Conservation (phyloP, 1,140 invertebrate genomes). For the Eufriesea mexicana region DNA sequence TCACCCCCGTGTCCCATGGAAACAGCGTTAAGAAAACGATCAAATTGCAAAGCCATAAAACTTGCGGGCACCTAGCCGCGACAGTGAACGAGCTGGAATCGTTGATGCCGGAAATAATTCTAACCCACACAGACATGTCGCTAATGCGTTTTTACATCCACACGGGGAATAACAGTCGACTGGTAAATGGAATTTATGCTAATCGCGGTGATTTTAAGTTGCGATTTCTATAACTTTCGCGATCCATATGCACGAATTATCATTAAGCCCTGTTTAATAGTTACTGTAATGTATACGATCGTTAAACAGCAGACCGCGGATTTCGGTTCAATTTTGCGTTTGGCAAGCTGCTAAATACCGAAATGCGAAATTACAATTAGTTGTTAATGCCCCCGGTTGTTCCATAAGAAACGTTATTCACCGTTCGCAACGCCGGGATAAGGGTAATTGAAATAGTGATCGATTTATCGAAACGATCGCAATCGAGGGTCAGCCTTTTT, state of each 20-base stretch:
- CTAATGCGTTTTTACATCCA: not conserved
- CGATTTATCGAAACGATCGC: conserved; percentile 6
- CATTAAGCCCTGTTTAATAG: conserved; percentile 36
- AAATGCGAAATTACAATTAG: conserved; percentile 39
- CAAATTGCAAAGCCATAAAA: conserved; percentile 22
- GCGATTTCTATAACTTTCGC: conserved; percentile 40
- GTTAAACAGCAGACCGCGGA: conserved; percentile 26
- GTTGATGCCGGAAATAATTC: not conserved
- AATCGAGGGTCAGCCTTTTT: not conserved
- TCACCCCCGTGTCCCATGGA: not conserved
- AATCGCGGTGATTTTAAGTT: conserved; percentile 44
- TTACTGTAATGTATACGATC: conserved; percentile 32
- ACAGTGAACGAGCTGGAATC: not conserved
- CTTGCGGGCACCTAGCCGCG: not conserved
- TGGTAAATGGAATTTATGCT: conserved; percentile 27
- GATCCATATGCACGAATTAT: conserved; percentile 36
- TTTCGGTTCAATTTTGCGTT: conserved; percentile 23
- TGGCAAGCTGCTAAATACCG: conserved; percentile 27
- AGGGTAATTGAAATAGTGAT: conserved; percentile 24
- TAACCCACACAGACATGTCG: not conserved
- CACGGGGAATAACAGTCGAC: not conserved
- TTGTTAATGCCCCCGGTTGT: conserved; percentile 9
- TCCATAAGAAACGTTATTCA: conserved; percentile 4
- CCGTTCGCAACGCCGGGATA: not conserved
- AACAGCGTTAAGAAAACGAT: conserved; percentile 41